A percentile compares a stretch with the other conserved stretches of the same genome.
Evolutionary conservation across 2,888 invertebrate species (phyloP).

Genomic region (Nasonia oneida): DNA sequence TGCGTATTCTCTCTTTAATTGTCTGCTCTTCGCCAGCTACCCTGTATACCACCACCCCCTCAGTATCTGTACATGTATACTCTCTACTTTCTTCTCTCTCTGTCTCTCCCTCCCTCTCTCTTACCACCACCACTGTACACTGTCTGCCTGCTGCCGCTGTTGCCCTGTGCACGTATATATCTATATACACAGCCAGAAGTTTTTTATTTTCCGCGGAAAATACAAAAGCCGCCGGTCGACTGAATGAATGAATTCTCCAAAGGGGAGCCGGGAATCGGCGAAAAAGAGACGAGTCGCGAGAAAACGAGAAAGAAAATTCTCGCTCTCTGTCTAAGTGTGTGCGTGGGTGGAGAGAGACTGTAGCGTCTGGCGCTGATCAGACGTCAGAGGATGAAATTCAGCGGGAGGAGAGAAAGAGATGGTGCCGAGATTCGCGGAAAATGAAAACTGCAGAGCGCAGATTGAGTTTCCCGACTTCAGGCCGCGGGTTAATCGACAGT

Average conservation of each 20-base stretch:
- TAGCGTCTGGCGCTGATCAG: not conserved
- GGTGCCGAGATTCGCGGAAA: not conserved
- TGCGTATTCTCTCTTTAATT: not conserved
- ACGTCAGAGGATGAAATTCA: not conserved
- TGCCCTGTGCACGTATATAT: not conserved
- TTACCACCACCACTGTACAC: not conserved
- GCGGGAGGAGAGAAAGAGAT: not conserved
- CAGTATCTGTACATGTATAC: not conserved
- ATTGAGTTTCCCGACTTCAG: constrained; percentile 4
- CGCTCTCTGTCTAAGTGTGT: not conserved
- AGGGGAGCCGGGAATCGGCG: too few relatives aligned
- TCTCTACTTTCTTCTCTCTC: not conserved
- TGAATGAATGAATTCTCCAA: not conserved
- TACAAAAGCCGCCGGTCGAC: not conserved
- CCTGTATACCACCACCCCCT: not conserved
- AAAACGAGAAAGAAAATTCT: constrained; percentile 6
- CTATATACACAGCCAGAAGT: not conserved
- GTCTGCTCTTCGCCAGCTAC: not conserved
- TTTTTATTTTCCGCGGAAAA: not conserved
- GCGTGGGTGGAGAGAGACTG: not conserved
- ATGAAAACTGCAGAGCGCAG: not conserved
- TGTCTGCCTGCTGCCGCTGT: not conserved
- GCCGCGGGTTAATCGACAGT: not conserved
- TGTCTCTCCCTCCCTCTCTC: not conserved
- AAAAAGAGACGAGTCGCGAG: constrained; percentile 13